Evolutionary conservation across 2,797 vertebrate genomes (phyloP).

Genomic region (Malurus splendens): DNA sequence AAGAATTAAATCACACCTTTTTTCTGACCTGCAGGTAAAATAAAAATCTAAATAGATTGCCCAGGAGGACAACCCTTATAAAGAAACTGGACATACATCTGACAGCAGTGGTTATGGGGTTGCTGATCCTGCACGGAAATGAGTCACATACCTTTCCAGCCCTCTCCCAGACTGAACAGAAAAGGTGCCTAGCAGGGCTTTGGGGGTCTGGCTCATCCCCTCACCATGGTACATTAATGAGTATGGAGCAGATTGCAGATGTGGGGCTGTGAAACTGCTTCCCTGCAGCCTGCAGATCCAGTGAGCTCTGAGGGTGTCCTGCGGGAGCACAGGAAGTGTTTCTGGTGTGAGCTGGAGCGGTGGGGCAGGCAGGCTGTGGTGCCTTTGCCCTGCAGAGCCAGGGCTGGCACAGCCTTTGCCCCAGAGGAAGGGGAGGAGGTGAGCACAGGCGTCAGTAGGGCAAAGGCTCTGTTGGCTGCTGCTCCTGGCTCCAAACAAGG

Average conservation of each 20-base stretch:
- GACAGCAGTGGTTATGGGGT: background rate
- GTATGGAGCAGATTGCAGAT: background rate
- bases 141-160: background rate
- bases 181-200: background rate
- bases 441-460: background rate
- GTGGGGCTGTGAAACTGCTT: background rate
- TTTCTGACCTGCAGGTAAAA: background rate
- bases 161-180: background rate
- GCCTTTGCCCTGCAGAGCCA: background rate
- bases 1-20: background rate
- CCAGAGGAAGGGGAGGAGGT: background rate
- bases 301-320: background rate
- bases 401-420: conserved; percentile 21
- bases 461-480: background rate
- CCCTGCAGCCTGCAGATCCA: background rate
- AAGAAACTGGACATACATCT: background rate
- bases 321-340: background rate
- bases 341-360: background rate
- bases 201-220: background rate
- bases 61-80: background rate
- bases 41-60: background rate
- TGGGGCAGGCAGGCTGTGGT: accelerated
- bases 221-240: accelerated
- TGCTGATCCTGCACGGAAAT: background rate
- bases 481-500: background rate